Evolutionary conservation across 2,888 invertebrate species (phyloP).

Genomic region (Mythimna loreyi): DNA sequence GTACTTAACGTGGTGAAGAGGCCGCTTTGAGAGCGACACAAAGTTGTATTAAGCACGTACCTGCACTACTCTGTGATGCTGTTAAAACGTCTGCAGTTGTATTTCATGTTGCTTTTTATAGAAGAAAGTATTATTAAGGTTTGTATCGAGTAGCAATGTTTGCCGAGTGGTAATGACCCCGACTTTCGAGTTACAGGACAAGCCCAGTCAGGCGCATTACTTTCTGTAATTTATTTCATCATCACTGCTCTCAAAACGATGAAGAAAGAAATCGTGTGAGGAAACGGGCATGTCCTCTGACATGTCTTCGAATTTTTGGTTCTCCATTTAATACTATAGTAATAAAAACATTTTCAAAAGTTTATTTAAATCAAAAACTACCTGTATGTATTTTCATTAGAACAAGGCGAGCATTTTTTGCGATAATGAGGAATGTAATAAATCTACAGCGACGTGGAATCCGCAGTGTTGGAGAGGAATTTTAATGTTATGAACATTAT

Average conservation of each 20-base stretch:
- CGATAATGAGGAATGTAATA: constrained; percentile 55
- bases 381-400: constrained; percentile 16
- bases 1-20: constrained; percentile 28
- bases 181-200: too few relatives aligned
- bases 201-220: too few relatives aligned
- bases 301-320: too few relatives aligned
- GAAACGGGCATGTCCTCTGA: too few relatives aligned
- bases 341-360: not conserved
- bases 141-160: too few relatives aligned
- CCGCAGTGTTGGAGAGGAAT: constrained; percentile 40
- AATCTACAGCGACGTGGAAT: constrained; percentile 41
- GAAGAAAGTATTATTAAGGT: too few relatives aligned
- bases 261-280: too few relatives aligned
- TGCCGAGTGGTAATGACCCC: too few relatives aligned
- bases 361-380: constrained; percentile 4
- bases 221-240: too few relatives aligned
- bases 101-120: too few relatives aligned
- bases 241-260: too few relatives aligned
- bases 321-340: not conserved
- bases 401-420: constrained; percentile 29
- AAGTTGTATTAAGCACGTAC: constrained; percentile 59
- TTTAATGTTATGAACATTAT: constrained; percentile 40
- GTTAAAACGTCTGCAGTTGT: constrained; percentile 36
- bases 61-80: constrained; percentile 29
- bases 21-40: constrained; percentile 10